A percentile compares a stretch with the other conserved stretches of the same genome.
These are phyloP conservation scores for Hypsibius dujardini DNA, from an alignment of 1,140 invertebrate species.

Conservation along the genomic window DNA sequence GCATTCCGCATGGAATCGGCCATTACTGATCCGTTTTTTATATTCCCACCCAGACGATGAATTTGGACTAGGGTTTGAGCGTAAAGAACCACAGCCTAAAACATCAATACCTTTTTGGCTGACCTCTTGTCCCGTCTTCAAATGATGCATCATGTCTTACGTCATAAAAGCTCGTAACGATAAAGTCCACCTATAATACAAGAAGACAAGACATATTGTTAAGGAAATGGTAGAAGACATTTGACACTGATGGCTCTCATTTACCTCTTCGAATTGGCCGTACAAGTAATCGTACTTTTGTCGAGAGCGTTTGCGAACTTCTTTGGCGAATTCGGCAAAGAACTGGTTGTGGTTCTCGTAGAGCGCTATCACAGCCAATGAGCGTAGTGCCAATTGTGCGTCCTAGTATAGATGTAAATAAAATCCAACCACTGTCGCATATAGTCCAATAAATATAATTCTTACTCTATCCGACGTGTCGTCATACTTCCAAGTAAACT, in stretches of 20 bases:
- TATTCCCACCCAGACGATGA: background rate
- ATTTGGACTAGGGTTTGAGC: background rate
- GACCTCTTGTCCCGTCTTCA: too few relatives aligned
- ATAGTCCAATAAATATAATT: background rate
- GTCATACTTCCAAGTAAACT: conserved; percentile 8
- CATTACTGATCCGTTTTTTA: background rate
- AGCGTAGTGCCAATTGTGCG: background rate
- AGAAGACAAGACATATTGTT: background rate
- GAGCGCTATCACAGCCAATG: background rate
- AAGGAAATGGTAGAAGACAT: background rate
- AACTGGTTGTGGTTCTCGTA: background rate
- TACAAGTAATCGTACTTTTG: background rate
- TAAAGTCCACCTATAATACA: background rate
- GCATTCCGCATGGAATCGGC: background rate
- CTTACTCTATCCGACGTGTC: background rate
- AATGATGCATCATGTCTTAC: too few relatives aligned
- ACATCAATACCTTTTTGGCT: too few relatives aligned
- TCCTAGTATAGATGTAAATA: background rate
- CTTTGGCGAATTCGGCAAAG: background rate
- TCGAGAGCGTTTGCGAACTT: background rate
- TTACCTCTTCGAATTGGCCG: background rate
- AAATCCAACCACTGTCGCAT: background rate
- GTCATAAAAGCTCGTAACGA: conserved; percentile 1
- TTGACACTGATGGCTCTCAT: background rate
- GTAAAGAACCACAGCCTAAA: background rate